phyloP scores from a whole-genome alignment of 2,797 vertebrate genomes.

The Phalloptychus januarius region DNA sequence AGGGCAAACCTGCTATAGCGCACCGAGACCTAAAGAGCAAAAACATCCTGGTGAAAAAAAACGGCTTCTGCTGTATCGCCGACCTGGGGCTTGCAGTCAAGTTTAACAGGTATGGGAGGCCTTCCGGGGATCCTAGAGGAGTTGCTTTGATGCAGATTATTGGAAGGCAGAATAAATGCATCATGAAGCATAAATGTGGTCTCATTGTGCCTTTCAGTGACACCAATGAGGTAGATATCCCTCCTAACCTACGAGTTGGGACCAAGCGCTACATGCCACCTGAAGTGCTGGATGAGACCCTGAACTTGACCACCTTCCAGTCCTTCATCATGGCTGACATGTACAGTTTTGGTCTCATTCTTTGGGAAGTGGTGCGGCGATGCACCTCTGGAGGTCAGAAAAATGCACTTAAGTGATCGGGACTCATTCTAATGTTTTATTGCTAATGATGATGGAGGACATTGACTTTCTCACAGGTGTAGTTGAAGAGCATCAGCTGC shows the following conservation, averaged over 20 bases:
- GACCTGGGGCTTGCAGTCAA: constrained; percentile 96
- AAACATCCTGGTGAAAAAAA: constrained; percentile 97
- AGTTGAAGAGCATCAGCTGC: constrained; percentile 96
- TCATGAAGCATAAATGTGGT: not conserved
- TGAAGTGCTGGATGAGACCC: constrained; percentile 93
- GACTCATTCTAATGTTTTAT: not conserved
- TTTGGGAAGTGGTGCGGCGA: constrained; percentile 94
- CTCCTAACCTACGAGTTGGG: constrained; percentile 92
- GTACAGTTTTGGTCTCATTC: constrained; percentile 97
- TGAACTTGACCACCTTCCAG: constrained; percentile 94
- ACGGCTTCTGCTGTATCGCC: constrained; percentile 94
- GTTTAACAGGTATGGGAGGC: constrained; percentile 87
- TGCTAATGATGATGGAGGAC: not conserved
- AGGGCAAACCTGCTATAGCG: constrained; percentile 96
- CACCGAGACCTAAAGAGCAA: constrained; percentile 98
- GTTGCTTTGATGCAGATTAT: not conserved
- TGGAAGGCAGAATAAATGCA: not conserved
- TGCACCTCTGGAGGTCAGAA: constrained; percentile 92
- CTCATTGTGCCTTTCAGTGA: constrained; percentile 77
- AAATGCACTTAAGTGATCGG: not conserved
- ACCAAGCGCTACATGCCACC: constrained; percentile 99
- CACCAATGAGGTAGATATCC: constrained; percentile 95
- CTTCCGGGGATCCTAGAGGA: not conserved
- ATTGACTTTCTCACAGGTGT: constrained; percentile 80
- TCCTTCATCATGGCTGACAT: constrained; percentile 99